Conservation (phyloP, 53 echinoderm and acorn worm genomes). For the Glandiceps talaboti region DNA sequence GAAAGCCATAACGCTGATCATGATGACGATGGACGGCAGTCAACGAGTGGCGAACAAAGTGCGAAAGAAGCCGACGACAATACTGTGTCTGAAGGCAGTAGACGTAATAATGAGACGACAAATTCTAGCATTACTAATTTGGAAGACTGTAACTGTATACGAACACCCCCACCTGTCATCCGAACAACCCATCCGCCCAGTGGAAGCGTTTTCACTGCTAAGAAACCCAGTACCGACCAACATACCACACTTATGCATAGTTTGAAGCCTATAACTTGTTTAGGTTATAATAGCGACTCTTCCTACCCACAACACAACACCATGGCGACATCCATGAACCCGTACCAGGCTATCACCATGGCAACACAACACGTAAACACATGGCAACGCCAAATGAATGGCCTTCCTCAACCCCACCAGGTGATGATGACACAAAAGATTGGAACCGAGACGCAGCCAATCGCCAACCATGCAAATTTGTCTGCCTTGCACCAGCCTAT, state of each 20-base stretch:
- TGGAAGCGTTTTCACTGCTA: background rate
- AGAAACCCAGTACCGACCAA: background rate
- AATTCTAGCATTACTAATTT: background rate
- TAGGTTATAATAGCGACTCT: background rate
- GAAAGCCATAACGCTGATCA: too few species aligned
- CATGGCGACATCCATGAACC: background rate
- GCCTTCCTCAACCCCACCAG: too few species aligned
- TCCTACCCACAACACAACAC: too few species aligned
- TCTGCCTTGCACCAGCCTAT: too few species aligned
- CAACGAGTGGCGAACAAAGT: too few species aligned
- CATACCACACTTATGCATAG: background rate
- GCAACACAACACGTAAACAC: background rate
- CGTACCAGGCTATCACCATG: background rate
- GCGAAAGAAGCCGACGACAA: background rate
- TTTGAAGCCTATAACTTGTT: background rate
- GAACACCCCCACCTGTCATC: background rate
- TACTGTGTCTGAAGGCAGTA: background rate
- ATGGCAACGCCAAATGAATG: too few species aligned
- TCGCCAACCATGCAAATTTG: too few species aligned
- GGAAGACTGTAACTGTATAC: background rate
- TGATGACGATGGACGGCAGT: too few species aligned
- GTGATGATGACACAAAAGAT: too few species aligned
- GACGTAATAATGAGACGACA: too few species aligned
- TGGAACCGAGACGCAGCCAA: too few species aligned
- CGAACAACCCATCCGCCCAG: background rate